A percentile compares a stretch with the other conserved stretches of the same genome.
Evolutionary conservation across 1,140 invertebrate species (phyloP).

Genomic region (Calephelis virginiensis): DNA sequence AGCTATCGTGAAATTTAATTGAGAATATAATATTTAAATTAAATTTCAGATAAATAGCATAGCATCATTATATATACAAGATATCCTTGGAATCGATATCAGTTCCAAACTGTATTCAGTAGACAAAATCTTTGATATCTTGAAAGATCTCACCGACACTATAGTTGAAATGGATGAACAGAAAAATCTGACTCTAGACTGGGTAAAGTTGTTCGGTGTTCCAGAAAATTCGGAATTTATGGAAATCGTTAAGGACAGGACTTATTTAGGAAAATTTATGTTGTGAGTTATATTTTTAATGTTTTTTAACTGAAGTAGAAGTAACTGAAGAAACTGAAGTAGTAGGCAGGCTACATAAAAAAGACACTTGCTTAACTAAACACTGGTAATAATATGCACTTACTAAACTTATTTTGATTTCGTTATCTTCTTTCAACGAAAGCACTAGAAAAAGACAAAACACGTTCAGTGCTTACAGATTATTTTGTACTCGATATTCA

Average conservation of each 20-base stretch:
- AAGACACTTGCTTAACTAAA: too few relatives aligned
- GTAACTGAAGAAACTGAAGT: too few relatives aligned
- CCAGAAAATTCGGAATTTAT: slow-evolving; percentile 51
- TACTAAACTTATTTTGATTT: too few relatives aligned
- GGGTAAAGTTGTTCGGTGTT: slow-evolving; percentile 53
- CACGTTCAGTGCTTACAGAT: too few relatives aligned
- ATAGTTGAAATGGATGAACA: slow-evolving; percentile 37
- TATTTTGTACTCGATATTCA: too few relatives aligned
- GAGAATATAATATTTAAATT: background rate
- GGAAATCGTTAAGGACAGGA: slow-evolving; percentile 45
- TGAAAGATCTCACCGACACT: slow-evolving; percentile 51
- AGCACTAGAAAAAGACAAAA: too few relatives aligned
- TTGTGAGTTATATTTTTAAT: slow-evolving; percentile 55
- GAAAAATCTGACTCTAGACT: slow-evolving; percentile 38
- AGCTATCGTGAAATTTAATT: background rate
- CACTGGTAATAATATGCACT: too few relatives aligned
- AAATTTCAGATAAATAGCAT: slow-evolving; percentile 66
- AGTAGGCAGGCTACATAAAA: too few relatives aligned
- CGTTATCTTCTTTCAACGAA: too few relatives aligned
- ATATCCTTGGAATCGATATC: slow-evolving; percentile 62
- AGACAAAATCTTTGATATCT: slow-evolving; percentile 55
- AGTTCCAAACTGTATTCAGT: slow-evolving; percentile 51
- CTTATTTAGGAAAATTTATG: slow-evolving; percentile 53
- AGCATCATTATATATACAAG: slow-evolving; percentile 61
- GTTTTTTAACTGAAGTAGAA: slow-evolving; percentile 8